Conservation (phyloP, 2,113 vertebrate species). For the Psittacus erithacus region DNA sequence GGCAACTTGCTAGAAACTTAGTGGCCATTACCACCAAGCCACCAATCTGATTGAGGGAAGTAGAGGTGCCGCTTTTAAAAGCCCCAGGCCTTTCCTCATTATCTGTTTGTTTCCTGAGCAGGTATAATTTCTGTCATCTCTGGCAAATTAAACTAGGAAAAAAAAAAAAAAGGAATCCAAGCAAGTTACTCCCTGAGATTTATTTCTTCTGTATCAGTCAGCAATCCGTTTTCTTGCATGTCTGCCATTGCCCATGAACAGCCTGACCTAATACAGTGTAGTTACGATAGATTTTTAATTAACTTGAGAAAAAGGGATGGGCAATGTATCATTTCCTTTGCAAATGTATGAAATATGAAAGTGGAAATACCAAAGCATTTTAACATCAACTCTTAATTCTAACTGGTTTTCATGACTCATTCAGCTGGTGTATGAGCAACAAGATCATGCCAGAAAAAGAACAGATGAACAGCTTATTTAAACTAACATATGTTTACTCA, state of each 20-base stretch:
- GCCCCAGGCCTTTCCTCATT: background rate
- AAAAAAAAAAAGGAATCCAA: background rate
- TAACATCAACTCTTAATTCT: constrained; percentile 21
- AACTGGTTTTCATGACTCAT: background rate
- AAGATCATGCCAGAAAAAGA: background rate
- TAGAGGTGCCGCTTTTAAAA: constrained; percentile 1
- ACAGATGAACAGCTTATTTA: background rate
- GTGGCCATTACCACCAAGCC: background rate
- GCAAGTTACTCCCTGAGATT: background rate
- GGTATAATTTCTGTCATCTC: constrained; percentile 7
- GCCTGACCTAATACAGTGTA: background rate
- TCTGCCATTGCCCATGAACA: background rate
- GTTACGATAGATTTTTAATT: background rate
- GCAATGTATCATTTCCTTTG: background rate
- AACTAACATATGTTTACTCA: background rate
- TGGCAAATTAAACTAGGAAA: background rate
- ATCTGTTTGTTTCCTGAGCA: constrained; percentile 3
- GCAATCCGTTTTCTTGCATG: background rate
- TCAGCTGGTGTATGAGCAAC: background rate
- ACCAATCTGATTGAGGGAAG: background rate
- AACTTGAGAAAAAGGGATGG: background rate
- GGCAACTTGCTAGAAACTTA: background rate
- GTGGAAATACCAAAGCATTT: constrained; percentile 30
- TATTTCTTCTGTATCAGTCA: background rate
- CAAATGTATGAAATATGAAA: background rate